Percentiles rank a stretch among this genome's conserved stretches.
These are phyloP conservation scores for Gisinianus flammeolus DNA, from an alignment of 2,888 invertebrate genomes.

Conservation along the genomic window DNA sequence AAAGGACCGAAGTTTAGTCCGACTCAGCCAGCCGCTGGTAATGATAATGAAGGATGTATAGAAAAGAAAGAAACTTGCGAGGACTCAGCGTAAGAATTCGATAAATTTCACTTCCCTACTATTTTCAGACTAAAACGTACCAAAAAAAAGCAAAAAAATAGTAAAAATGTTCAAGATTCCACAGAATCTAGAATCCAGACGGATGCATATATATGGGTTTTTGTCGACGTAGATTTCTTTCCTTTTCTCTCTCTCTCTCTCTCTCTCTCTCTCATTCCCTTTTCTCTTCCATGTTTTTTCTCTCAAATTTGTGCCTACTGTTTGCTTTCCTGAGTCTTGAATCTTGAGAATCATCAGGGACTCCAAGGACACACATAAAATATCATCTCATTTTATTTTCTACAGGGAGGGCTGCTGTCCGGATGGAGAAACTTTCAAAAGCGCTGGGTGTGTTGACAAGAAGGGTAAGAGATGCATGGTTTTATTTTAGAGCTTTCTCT, in stretches of 20 bases:
- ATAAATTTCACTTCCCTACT: conserved; percentile 17
- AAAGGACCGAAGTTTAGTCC: neutral
- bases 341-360: conserved; percentile 23
- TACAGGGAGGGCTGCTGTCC: conserved; percentile 64
- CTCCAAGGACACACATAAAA: conserved; percentile 6
- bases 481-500: neutral
- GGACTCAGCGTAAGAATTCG: conserved; percentile 60
- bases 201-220: neutral
- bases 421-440: conserved; percentile 62
- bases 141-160: too few species aligned
- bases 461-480: conserved; percentile 34
- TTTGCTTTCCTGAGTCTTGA: neutral
- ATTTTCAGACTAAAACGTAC: neutral
- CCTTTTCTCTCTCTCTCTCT: neutral
- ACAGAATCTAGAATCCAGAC: neutral
- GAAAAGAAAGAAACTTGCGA: conserved; percentile 57
- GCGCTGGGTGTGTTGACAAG: conserved; percentile 60
- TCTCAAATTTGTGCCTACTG: neutral
- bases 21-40: conserved; percentile 72
- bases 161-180: neutral
- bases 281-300: neutral
- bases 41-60: conserved; percentile 80
- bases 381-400: conserved; percentile 13
- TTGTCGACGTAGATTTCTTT: neutral
- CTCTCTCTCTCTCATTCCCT: neutral